Conservation (phyloP, 1,140 invertebrate species). For the Drosophila subobscura region DNA sequence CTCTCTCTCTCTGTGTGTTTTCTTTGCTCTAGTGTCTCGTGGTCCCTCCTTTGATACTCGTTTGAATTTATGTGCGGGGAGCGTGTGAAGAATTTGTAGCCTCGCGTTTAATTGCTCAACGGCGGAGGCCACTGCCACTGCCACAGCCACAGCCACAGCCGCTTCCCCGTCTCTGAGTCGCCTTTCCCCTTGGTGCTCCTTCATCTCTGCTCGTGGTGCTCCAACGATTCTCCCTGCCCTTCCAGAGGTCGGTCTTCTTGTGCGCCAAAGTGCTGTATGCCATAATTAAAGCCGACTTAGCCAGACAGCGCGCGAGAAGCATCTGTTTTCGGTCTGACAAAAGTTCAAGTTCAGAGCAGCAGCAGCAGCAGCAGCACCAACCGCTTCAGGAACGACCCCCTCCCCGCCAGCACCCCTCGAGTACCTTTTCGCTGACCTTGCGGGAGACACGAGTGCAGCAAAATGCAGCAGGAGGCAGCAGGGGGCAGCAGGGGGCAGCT, state of each 20-base stretch:
- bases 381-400: conserved; percentile 6
- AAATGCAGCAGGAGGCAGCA: too few species aligned
- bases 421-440: too few species aligned
- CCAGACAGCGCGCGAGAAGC: conserved; percentile 34
- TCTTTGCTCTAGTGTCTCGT: too few species aligned
- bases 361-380: conserved; percentile 1
- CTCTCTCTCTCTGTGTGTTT: too few species aligned
- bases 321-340: conserved; percentile 50
- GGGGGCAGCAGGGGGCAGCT: too few species aligned
- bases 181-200: neutral
- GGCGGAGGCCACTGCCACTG: conserved; percentile 21
- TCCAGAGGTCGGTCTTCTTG: conserved; percentile 1
- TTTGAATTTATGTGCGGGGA: conserved; percentile 32
- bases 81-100: conserved; percentile 47
- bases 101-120: conserved; percentile 42
- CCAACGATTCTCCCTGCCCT: neutral
- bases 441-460: too few species aligned
- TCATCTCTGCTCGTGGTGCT: neutral
- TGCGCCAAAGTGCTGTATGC: conserved; percentile 38
- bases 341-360: conserved; percentile 45
- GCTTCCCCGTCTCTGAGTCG: too few species aligned
- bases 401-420: too few species aligned
- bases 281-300: conserved; percentile 53
- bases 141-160: neutral
- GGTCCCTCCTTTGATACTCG: too few species aligned